Conservation (phyloP, 2,888 invertebrate genomes). For the Phengaris alcon region DNA sequence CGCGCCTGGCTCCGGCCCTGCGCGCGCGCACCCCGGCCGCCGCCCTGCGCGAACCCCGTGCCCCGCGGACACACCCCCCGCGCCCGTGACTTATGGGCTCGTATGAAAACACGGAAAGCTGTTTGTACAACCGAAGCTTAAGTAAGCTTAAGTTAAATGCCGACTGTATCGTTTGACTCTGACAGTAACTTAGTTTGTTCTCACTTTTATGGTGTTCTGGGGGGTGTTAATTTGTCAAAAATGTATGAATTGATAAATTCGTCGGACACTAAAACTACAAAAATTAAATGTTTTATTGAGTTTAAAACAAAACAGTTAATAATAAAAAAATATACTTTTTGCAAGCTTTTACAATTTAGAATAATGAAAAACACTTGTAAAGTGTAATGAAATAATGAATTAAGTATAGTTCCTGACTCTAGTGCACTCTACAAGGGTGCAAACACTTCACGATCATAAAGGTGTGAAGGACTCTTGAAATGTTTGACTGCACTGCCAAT, state of each 20-base stretch:
- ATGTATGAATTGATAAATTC: too few species aligned
- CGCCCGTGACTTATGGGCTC: conserved; percentile 71
- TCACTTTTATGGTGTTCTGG: too few species aligned
- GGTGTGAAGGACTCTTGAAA: conserved; percentile 3
- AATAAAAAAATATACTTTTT: too few species aligned
- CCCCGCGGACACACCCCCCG: conserved; percentile 36
- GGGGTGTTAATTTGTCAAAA: too few species aligned
- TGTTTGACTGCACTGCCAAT: neutral
- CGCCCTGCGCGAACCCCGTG: conserved; percentile 56
- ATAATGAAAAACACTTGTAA: neutral
- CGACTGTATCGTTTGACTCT: neutral
- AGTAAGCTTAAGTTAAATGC: conserved; percentile 5
- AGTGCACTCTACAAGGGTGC: neutral
- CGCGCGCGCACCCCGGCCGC: conserved; percentile 46
- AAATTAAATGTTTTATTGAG: neutral
- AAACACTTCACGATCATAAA: neutral
- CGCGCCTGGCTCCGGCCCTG: conserved; percentile 45
- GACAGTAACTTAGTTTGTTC: too few species aligned
- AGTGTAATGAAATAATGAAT: neutral
- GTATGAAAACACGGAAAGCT: conserved; percentile 34
- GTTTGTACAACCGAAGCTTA: conserved; percentile 17
- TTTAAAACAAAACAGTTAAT: neutral
- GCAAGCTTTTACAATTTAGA: neutral
- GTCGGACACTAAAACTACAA: neutral
- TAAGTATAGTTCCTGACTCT: neutral